Evolutionary conservation across 2,113 vertebrate genomes (phyloP), one percentile per base, ranked within the genome.

Genomic region (Xenopus borealis): DNA sequence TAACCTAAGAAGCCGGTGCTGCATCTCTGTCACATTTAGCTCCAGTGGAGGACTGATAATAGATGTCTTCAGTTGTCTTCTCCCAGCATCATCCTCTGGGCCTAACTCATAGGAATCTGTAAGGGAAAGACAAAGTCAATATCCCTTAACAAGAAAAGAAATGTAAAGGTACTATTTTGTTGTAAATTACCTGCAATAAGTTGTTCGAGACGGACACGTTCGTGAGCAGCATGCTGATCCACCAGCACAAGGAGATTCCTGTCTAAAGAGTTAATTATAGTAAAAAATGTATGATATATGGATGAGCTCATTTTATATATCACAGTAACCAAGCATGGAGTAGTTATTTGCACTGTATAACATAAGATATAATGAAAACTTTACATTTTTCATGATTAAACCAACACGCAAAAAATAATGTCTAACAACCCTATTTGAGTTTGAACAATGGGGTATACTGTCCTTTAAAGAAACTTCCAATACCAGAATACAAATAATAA

Each of bases 181-280:
- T n/a, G 1, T 55, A 0, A 23, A 61, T 2, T 62, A 98, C 97
- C 96, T 83, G 82, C 82, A 18, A 98, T 88, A 23, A 99, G 92
- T 79, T 93, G 94, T 86, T 99, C 97, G 74, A 99, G 82, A 18
- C 97, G 94, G 65, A 99, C 85, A 33, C 97, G 90, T 83, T 99
- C 97, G 3, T 99, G 95, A 64, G 95, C 96, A 66, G 97, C 97
- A 2, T 99, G 97, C 77, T 99, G 97, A 82, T 99, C 97, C 75
- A 99, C 94, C 78, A 99, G 82, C 69, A 99, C 92, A 45, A 99
- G 79, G 46, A 99, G 92, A 81, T 98, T 95, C 80, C 91, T 94
- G 76, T 83, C 91, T 93, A 30, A 11, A 70, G 84, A 79, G 33
- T 40, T 40, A 20, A 78, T 1, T 13, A 47, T 11, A 47, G 12